Evolutionary conservation across 2,113 vertebrate species (phyloP), one percentile per base, ranked within the genome.

Genomic region (Ancistrus triradiatus): DNA sequence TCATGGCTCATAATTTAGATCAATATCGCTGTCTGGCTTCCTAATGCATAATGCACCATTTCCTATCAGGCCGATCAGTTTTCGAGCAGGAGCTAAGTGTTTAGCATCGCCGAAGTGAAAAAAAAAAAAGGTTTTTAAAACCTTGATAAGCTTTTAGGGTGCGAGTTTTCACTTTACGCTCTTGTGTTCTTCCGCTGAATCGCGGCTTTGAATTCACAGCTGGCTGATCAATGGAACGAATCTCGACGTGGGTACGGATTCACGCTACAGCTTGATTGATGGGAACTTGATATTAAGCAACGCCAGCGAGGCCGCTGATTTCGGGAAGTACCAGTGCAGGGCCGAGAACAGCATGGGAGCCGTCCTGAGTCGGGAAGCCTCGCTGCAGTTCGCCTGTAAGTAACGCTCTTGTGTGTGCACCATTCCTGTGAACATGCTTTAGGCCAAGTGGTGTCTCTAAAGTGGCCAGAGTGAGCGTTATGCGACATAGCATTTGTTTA

Each of bases 371-470:
- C 89, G 87, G 80, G 93, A 96, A 6, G 91, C 88, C 25, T 62
- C 85, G 6, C 84, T 98, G 68, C 94, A 95, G 65, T 98, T 97
- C 85, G 94, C 95, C 79, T 97, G 95, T 98, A 75, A 97, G 95
- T 97, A 87, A 38, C 13, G 11, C n/a, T n/a, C n/a, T n/a, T n/a
- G n/a, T n/a, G n/a, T n/a, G n/a, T n/a, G n/a, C n/a, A n/a, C n/a
- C n/a, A n/a, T n/a, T n/a, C n/a, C n/a, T n/a, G n/a, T n/a, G n/a
- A n/a, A n/a, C n/a, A n/a, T n/a, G n/a, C n/a, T n/a, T n/a, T n/a
- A n/a, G n/a, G n/a, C n/a, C n/a, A n/a, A n/a, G n/a, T n/a, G n/a
- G n/a, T n/a, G n/a, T n/a, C n/a, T n/a, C n/a, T n/a, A n/a, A n/a
- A n/a, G n/a, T n/a, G n/a, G n/a, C n/a, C n/a, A n/a, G n/a, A n/a